Evolutionary conservation across 2,888 invertebrate species (phyloP), one percentile per base, ranked within the genome.

Genomic region (Cephus spinipes): DNA sequence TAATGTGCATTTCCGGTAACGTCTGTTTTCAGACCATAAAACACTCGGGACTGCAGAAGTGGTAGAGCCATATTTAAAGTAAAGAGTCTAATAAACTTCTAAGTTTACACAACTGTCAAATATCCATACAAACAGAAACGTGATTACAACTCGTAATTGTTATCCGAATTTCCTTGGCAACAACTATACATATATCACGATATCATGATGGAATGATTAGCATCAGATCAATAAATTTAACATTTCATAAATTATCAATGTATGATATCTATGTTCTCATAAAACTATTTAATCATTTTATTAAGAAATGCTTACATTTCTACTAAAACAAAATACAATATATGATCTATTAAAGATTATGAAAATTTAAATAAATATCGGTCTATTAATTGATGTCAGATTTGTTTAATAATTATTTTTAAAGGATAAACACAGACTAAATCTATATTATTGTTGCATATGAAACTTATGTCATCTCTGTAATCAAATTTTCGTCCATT

Each of bases 1-100:
- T 94, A 96, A 88, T 96, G 95, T 11, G 95, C 95, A 90, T 96
- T 97, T 78, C 95, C 95, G 84, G 93, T 92, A 80, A 94, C 93
- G 81, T 94, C 93, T 30, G 95, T 95, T 77, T 94, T 93, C 33
- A 96, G 91, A 4, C 96, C 96, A 83, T 94, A 94, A 86, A 95
- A 93, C 83, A 94, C 92, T 77, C 93, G 92, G 1, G 95, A 94
- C 81, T 94, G 93, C 80, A 95, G 91, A 85, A 92, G 91, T 32
- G 94, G 93, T n/a, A 86, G 78, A 91, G 91, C 78, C 90, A 93
- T 90, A 15, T 68, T 76, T 71, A 33, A 32, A 30, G 12, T 68
- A 79, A 73, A 75, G 23, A 34, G 6, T 35, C 11, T 31, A 23
- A n/a, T 30, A 71, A 33, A 69, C 55, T 23, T 55, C 55, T 23